Percentiles rank a stretch among this genome's conserved stretches.
phyloP scores from a whole-genome alignment of 2,888 invertebrate species.

The Octodonta nipae region DNA sequence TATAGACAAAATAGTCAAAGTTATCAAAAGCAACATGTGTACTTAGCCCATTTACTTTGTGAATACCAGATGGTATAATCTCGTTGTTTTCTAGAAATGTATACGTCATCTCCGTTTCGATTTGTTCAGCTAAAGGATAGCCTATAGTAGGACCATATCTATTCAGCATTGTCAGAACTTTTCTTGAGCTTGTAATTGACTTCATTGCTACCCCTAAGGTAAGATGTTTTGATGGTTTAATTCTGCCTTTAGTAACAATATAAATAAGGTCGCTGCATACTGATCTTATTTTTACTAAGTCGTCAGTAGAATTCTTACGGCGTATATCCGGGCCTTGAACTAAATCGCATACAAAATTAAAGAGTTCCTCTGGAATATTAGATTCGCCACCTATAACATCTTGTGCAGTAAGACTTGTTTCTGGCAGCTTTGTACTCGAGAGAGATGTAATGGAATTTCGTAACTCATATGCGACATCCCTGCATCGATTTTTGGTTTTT shows the following conservation, averaged over 20 bases:
- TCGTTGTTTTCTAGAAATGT: background rate
- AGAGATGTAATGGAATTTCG: background rate
- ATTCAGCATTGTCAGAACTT: slow-evolving; percentile 1
- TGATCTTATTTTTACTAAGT: background rate
- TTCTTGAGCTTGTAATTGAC: slow-evolving; percentile 1
- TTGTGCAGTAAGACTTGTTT: background rate
- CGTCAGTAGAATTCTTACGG: background rate
- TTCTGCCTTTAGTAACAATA: background rate
- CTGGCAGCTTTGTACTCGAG: background rate
- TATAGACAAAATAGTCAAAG: too few relatives aligned
- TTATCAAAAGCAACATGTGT: background rate
- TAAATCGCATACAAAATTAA: background rate
- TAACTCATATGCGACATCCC: background rate
- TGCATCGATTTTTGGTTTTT: background rate
- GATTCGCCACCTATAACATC: background rate
- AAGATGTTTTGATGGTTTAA: background rate
- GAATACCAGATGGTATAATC: background rate
- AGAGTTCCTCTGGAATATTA: background rate
- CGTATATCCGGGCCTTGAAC: background rate
- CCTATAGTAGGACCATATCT: background rate
- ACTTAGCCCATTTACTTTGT: background rate
- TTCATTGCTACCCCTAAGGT: background rate
- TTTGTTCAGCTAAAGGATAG: background rate
- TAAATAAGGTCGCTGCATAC: background rate
- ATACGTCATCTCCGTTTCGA: slow-evolving; percentile 1